phyloP scores from a whole-genome alignment of 2,113 vertebrate species.

The Tapirus terrestris region DNA sequence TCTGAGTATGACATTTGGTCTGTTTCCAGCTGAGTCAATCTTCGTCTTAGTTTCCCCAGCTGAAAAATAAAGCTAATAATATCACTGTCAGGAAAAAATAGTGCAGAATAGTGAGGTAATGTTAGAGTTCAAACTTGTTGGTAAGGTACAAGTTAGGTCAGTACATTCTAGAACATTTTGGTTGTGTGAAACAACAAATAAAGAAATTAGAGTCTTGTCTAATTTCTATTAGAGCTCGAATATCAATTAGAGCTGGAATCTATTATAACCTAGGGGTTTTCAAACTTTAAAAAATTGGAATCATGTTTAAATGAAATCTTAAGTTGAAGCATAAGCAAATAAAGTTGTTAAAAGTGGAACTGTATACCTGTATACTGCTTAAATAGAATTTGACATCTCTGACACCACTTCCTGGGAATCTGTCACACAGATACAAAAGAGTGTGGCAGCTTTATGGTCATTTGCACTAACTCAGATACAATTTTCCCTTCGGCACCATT shows the following conservation, averaged over 20 bases:
- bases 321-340: neutral
- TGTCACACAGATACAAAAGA: neutral
- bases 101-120: neutral
- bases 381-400: neutral
- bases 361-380: neutral
- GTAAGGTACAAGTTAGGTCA: neutral
- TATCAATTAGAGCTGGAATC: neutral
- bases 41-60: neutral
- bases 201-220: neutral
- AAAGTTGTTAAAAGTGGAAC: neutral
- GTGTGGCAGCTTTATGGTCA: neutral
- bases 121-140: neutral
- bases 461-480: neutral
- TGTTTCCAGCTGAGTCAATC: slow-evolving; percentile 39
- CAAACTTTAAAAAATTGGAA: neutral
- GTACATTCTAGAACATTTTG: neutral
- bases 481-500: neutral
- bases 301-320: neutral
- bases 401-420: neutral
- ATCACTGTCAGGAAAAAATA: neutral
- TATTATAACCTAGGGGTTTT: neutral
- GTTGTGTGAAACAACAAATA: neutral
- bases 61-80: slow-evolving; percentile 51
- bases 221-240: neutral
- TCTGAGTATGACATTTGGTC: slow-evolving; percentile 43